Percentiles rank a stretch among this genome's conserved stretches.
These are phyloP conservation scores for Salvelinus namaycush DNA, from an alignment of 2,113 vertebrate species.

Conservation along the genomic window DNA sequence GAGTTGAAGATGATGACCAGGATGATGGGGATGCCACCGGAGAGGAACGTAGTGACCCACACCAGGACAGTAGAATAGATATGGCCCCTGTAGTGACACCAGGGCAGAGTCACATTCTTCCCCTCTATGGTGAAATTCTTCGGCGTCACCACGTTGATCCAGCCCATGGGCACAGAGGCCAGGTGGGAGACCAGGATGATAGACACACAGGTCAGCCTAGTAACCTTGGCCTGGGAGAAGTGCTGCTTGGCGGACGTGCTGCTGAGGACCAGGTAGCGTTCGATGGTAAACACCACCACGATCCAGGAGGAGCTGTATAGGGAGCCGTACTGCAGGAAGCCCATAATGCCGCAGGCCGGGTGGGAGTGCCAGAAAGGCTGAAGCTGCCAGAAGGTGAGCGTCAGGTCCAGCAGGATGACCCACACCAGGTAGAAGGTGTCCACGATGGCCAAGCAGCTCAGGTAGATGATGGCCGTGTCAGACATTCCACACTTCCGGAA, in stretches of 20 bases:
- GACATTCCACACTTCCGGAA: slow-evolving; percentile 78
- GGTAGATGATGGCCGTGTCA: slow-evolving; percentile 66
- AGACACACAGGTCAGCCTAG: slow-evolving; percentile 57
- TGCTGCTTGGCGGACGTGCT: slow-evolving; percentile 52
- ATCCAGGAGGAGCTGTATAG: slow-evolving; percentile 78
- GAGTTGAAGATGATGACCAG: slow-evolving; percentile 76
- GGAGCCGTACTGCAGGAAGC: slow-evolving; percentile 71
- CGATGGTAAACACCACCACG: slow-evolving; percentile 76
- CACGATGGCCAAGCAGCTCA: slow-evolving; percentile 70
- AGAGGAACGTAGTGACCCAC: slow-evolving; percentile 74
- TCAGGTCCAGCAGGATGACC: slow-evolving; percentile 76
- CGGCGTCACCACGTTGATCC: slow-evolving; percentile 67
- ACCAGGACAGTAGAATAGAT: slow-evolving; percentile 68
- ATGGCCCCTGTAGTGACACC: slow-evolving; percentile 64
- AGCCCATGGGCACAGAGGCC: slow-evolving; percentile 67
- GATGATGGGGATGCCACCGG: slow-evolving; percentile 72
- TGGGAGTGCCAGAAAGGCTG: slow-evolving; percentile 75
- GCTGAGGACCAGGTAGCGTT: slow-evolving; percentile 74
- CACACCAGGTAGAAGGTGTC: slow-evolving; percentile 76
- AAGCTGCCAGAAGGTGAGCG: slow-evolving; percentile 69
- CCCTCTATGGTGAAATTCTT: slow-evolving; percentile 49
- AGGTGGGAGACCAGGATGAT: slow-evolving; percentile 70
- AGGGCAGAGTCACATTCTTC: slow-evolving; percentile 48
- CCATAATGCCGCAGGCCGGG: slow-evolving; percentile 72
- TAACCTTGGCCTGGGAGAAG: slow-evolving; percentile 57